Base-by-base conservation (phyloP, 2,888 invertebrate genomes). In the Heteromyza rotundicornis region DNA sequence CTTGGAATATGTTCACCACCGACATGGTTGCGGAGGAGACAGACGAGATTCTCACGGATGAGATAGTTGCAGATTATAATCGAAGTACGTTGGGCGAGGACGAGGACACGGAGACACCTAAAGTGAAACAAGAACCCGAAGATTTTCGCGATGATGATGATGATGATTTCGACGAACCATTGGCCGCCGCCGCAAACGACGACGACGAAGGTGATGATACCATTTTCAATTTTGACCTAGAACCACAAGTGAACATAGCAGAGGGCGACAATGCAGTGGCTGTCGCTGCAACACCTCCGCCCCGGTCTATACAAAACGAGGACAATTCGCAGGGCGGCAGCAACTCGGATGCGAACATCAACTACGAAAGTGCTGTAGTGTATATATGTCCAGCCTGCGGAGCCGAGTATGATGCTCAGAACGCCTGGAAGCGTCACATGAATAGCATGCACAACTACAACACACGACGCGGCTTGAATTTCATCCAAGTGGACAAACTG, bases 351-450 rank as follows among this genome's bases (percentile, higher is more conserved):
- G 59, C 71, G 3, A 68, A 69, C 16, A 74, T 79, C 19, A 76
- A 77, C 54, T 79, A 78, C 36, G 79, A 79, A 60, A 64, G 74
- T 44, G 80, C 78, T 12, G 75, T 80, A 14, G 73, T 79, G 10
- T 79, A 77, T 44, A 78, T 80, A 35, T 79, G 79, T n/a, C 79
- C 79, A 0, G 75, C 77, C 1, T 79, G 79, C 32, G 79, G 80
- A 0, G 40, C 66, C 0, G 80, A 79, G 55, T 77, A 71, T 52
- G 70, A 72, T 3, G 71, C 76, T 17, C 80, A 79, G 67, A 77
- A 76, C 10, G 66, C 70, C 57, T 79, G 79, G 79, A 79, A 80
- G 66, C 70, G 71, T 16, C 79, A 79, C 49, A 76, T 79, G 68
- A 80, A 79, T 54, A 64, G 69, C 17, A 64, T 74, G 51, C 79